These are phyloP conservation scores for Asobara japonica DNA, from an alignment of 1,140 invertebrate genomes.

Conservation along the genomic window DNA sequence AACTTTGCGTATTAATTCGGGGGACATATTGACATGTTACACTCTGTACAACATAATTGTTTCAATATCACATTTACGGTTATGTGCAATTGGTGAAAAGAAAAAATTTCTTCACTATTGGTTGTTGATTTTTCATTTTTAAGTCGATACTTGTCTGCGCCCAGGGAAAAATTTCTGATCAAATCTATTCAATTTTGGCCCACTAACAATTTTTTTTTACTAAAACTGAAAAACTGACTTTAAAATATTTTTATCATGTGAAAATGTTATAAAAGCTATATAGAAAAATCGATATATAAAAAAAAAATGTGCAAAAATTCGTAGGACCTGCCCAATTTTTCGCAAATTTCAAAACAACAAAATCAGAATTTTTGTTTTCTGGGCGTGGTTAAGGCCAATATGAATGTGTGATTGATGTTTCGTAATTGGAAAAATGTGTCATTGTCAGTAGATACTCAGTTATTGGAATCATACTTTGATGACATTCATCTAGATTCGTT, in stretches of 20 bases:
- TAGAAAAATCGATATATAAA: no score
- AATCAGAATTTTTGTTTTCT: no score
- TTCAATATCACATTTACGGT: background rate
- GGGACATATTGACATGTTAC: conserved; percentile 19
- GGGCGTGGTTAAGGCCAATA: background rate
- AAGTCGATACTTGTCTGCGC: background rate
- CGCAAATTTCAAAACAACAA: no score
- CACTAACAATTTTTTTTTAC: background rate
- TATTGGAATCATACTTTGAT: background rate
- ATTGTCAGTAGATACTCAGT: background rate
- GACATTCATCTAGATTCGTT: background rate
- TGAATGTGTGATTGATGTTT: background rate
- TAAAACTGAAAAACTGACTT: no score
- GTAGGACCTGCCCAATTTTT: no score
- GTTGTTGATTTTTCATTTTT: background rate
- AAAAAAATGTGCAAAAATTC: no score
- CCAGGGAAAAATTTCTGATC: background rate
- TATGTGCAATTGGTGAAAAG: background rate
- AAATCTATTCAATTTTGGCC: background rate
- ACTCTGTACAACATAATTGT: conserved; percentile 15
- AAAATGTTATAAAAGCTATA: no score
- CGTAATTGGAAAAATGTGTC: background rate
- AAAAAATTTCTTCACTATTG: background rate
- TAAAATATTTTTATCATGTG: no score
- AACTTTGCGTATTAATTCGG: background rate